phyloP scores from a whole-genome alignment of 2,113 vertebrate genomes.

The Bubo bubo region DNA sequence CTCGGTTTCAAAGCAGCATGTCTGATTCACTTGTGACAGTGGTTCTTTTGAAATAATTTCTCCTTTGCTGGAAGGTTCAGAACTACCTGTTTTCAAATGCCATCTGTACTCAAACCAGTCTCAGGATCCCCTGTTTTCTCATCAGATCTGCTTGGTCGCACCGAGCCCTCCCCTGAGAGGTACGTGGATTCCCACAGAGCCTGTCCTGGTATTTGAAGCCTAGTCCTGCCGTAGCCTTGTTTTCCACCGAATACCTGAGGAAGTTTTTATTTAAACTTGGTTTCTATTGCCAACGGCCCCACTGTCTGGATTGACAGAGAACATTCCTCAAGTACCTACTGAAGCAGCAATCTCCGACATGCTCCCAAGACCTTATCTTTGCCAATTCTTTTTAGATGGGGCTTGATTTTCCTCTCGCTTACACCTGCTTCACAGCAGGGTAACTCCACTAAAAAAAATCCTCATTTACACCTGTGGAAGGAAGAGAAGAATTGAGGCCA shows the following conservation, averaged over 20 bases:
- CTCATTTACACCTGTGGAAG: not conserved
- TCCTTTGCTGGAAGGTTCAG: not conserved
- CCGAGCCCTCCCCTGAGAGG: not conserved
- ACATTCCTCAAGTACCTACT: conserved; percentile 14
- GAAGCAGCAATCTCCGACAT: conserved; percentile 18
- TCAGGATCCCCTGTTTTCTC: not conserved
- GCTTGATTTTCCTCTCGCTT: conserved; percentile 45
- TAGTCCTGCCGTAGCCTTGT: not conserved
- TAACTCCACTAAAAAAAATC: not conserved
- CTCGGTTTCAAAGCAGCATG: not conserved
- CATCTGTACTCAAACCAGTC: not conserved
- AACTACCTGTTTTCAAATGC: not conserved
- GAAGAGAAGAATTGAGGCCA: conserved; percentile 18
- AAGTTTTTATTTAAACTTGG: conserved; percentile 13
- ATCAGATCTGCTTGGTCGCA: not conserved
- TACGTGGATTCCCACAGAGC: fast-evolving
- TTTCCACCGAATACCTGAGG: not conserved
- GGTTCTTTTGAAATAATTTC: not conserved
- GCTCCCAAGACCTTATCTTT: conserved; percentile 37
- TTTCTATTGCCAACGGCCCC: not conserved
- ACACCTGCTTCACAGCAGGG: conserved; percentile 59
- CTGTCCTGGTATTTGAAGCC: not conserved
- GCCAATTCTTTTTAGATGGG: conserved; percentile 22
- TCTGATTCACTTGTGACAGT: not conserved
- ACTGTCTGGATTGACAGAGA: conserved; percentile 2